Evolutionary conservation across 2,888 invertebrate species (phyloP).

Genomic region (Morinoia aosen): DNA sequence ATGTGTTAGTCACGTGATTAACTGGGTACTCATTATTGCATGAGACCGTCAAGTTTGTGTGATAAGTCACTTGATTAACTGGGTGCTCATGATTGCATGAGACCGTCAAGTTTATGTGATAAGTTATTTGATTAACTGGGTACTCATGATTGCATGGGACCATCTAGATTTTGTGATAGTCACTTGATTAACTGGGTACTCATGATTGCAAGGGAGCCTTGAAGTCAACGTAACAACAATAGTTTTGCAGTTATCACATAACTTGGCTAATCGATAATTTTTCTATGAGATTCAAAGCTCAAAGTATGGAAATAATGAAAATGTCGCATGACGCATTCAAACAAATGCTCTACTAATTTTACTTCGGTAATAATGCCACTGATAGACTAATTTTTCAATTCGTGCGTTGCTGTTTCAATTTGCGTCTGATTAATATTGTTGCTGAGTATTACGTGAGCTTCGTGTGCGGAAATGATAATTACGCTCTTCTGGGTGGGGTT

Average conservation of each 20-base stretch:
- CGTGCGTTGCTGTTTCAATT: neutral
- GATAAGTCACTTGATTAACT: too few relatives aligned
- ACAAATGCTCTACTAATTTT: neutral
- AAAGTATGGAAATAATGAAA: neutral
- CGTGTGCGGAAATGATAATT: neutral
- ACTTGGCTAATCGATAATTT: neutral
- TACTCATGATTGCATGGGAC: neutral
- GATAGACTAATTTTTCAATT: neutral
- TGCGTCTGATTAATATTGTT: neutral
- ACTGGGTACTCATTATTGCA: too few relatives aligned
- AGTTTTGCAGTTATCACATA: constrained; percentile 20
- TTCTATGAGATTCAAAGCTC: neutral
- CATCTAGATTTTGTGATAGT: neutral
- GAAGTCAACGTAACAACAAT: neutral
- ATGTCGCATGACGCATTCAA: neutral
- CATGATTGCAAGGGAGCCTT: neutral
- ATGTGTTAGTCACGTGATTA: too few relatives aligned
- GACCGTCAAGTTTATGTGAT: neutral
- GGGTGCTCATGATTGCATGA: neutral
- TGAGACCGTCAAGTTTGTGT: too few relatives aligned
- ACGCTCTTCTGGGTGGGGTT: too few relatives aligned
- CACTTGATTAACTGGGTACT: neutral
- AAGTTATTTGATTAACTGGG: neutral
- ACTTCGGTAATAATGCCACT: neutral
- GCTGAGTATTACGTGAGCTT: neutral